These are phyloP conservation scores for Pagrus major DNA, from an alignment of 2,113 vertebrate species.

Conservation along the genomic window DNA sequence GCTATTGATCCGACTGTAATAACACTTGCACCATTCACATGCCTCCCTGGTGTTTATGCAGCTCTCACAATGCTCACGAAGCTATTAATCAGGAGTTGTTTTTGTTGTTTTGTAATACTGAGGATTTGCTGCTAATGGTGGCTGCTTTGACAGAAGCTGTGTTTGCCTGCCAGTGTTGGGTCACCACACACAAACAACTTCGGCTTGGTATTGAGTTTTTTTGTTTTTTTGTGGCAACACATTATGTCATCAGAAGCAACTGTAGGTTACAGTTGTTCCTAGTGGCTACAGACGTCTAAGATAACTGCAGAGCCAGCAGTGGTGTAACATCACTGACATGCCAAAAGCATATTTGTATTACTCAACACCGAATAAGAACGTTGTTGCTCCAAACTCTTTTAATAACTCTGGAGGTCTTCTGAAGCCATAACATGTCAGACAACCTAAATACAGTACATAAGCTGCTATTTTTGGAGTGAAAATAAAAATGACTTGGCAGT, in stretches of 20 bases:
- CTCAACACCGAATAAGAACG: background rate
- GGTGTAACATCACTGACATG: background rate
- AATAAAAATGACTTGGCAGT: conserved; percentile 9
- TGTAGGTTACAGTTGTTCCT: background rate
- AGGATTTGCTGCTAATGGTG: conserved; percentile 35
- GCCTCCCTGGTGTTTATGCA: background rate
- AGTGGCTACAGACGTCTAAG: background rate
- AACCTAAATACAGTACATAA: conserved; percentile 10
- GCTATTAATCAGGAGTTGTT: conserved; percentile 35
- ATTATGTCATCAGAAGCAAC: conserved; percentile 16
- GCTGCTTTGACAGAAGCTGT: conserved; percentile 26
- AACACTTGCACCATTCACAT: conserved; percentile 45
- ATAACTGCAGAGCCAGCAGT: background rate
- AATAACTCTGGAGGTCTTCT: background rate
- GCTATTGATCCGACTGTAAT: conserved; percentile 64
- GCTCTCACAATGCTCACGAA: conserved; percentile 9
- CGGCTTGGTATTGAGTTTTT: background rate
- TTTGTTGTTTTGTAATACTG: conserved; percentile 44
- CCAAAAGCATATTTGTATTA: background rate
- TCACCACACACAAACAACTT: conserved; percentile 14
- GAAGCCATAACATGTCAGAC: conserved; percentile 7
- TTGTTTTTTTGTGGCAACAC: background rate
- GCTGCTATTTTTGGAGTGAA: background rate
- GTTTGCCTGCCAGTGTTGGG: conserved; percentile 9
- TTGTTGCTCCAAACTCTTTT: background rate